Evolutionary conservation across 2,888 invertebrate genomes (phyloP), one percentile per base, ranked within the genome.

Genomic region (Barypeithes pellucidus): DNA sequence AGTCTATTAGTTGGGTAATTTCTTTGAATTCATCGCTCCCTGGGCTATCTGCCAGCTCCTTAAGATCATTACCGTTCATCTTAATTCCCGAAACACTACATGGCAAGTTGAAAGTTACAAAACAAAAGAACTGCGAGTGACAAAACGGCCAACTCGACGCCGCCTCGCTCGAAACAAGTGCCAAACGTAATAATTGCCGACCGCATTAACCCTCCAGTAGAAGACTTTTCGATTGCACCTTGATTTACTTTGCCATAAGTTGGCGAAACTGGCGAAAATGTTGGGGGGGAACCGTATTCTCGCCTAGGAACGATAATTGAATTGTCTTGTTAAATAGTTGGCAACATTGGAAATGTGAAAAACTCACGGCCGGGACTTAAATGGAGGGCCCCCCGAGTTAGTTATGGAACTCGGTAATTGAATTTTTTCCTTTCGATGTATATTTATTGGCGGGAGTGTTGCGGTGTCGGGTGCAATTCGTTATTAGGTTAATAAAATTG

Each of bases 311-410:
- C 75, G 70, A 84, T 86, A 86, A 86, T 86, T 86, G 86, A 86
- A 86, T 86, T 86, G 86, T 86, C 86, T 85, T 86, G 85, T 85
- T 85, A 84, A 80, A 80, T 81, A 80, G 79, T 78, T 77, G 77
- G 69, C 76, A 78, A 76, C 75, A 70, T 63, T 67, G 75, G 73
- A 69, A 70, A 78, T 77, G 77, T 77, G 77, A 63, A 77, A 78
- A 79, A 79, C 78, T 76, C 79, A 81, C 83, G 83, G 83, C 83
- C 81, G 78, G 81, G 80, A 83, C 83, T 83, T 82, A 83, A 82
- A 82, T 83, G 83, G 77, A 76, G 76, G 79, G 78, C 80, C 82
- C 82, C 61, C 54, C 67, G 47, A 43, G 74, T 80, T 84, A 84
- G 83, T 84, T 83, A 84, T 83, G 82, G 82, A 83, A 83, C 80